Conservation (phyloP, 2,888 invertebrate genomes). For the Julus scanicus region DNA sequence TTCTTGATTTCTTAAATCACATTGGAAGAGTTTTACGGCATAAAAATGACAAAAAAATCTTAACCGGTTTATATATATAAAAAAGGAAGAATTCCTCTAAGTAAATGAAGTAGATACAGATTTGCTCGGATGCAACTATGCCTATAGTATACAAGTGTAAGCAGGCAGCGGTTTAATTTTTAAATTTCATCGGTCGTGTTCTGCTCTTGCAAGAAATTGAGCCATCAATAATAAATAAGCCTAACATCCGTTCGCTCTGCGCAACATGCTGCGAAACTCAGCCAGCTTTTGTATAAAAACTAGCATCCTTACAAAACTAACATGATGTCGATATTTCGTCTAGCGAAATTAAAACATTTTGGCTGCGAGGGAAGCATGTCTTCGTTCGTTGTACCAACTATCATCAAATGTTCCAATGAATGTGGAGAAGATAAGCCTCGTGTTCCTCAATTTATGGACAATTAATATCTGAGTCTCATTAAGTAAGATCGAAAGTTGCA, state of each 20-base stretch:
- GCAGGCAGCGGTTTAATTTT: neutral
- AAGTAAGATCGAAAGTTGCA: too few species aligned
- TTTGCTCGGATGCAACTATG: neutral
- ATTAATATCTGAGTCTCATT: neutral
- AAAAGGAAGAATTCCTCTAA: neutral
- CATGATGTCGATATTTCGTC: slow-evolving; percentile 24
- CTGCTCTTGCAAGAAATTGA: slow-evolving; percentile 30
- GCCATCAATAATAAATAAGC: slow-evolving; percentile 40
- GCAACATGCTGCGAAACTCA: neutral
- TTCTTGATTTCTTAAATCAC: slow-evolving; percentile 13
- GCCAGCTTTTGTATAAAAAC: neutral
- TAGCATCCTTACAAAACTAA: neutral
- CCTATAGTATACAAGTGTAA: neutral
- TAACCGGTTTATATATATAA: neutral
- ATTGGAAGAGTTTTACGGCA: neutral
- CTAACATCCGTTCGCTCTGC: neutral
- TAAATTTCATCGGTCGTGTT: slow-evolving; percentile 25
- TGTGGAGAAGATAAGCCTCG: neutral
- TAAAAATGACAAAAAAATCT: slow-evolving; percentile 22
- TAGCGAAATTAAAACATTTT: slow-evolving; percentile 27
- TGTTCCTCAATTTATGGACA: neutral
- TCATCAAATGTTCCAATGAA: neutral
- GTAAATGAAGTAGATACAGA: neutral
- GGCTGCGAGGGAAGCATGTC: neutral
- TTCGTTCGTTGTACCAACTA: neutral